phyloP scores from a whole-genome alignment of 2,113 vertebrate genomes.

The Narcine bancroftii region DNA sequence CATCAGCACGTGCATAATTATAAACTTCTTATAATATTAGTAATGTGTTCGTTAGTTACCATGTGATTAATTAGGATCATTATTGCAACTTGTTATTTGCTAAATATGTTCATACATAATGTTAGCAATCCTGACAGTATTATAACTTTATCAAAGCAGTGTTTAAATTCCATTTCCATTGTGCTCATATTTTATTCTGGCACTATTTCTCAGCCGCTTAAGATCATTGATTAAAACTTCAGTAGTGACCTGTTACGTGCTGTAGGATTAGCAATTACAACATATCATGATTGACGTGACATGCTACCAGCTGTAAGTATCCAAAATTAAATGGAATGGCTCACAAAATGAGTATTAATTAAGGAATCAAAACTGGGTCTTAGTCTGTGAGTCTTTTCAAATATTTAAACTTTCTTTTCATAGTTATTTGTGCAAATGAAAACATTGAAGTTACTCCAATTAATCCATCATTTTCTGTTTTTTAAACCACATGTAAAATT shows the following conservation, averaged over 20 bases:
- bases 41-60: too few species aligned
- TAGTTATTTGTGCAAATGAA: neutral
- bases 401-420: neutral
- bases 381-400: neutral
- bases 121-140: neutral
- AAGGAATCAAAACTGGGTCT: neutral
- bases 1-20: too few species aligned
- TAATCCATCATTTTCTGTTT: neutral
- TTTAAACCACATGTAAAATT: neutral
- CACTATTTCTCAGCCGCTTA: neutral
- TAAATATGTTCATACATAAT: neutral
- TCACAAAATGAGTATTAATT: neutral
- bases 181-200: neutral
- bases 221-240: neutral
- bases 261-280: neutral
- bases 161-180: neutral
- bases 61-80: neutral
- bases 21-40: too few species aligned
- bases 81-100: neutral
- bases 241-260: neutral
- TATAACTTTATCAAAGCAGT: neutral
- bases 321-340: neutral
- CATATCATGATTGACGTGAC: neutral
- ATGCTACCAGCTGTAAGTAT: neutral
- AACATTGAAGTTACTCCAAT: neutral